Evolutionary conservation across 2,888 invertebrate species (phyloP), one percentile per base, ranked within the genome.

Genomic region (Phaonia tiefii): DNA sequence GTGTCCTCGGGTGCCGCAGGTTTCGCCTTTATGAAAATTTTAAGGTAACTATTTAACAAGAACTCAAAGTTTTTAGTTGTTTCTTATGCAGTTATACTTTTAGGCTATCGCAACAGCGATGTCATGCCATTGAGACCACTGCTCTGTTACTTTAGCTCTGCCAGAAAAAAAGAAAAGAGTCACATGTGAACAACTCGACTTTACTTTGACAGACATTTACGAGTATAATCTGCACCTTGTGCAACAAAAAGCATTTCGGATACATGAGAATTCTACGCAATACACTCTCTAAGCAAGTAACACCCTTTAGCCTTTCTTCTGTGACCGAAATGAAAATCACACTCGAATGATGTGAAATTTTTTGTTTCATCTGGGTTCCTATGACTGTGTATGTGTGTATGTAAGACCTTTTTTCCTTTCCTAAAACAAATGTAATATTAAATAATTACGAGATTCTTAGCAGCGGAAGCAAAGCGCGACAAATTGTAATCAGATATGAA

Each of bases 251-350:
- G 20, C 58, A 84, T 85, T 87, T 86, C 85, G 86, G 86, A 87
- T 86, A 85, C 84, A 88, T 86, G 86, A 86, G 85, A 89, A 87
- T 87, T 88, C 86, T 87, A 89, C 88, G 87, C 89, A 89, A 88
- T 88, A 86, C 86, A 88, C 86, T 87, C 86, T 85, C 84, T 71
- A 80, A n/a, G n/a, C 83, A 77, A 75, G 69, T n/a, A 80, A 72
- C 39, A 46, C 65, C 73, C 49, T 72, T 39, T 71, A 70, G 60
- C 54, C 22, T 54, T 56, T 77, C 78, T 80, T 80, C 85, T 85
- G 86, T 83, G 84, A 84, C 86, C 84, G 54, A 25, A 81, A 84
- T 83, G 84, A 67, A 37, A n/a, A 42, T 26, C 37, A 49, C 15
- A 25, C 8, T 13, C 42, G 66, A 66, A 65, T 58, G 63, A 46